Base-by-base conservation (phyloP, 2,888 invertebrate genomes). In the Melieria picta region DNA sequence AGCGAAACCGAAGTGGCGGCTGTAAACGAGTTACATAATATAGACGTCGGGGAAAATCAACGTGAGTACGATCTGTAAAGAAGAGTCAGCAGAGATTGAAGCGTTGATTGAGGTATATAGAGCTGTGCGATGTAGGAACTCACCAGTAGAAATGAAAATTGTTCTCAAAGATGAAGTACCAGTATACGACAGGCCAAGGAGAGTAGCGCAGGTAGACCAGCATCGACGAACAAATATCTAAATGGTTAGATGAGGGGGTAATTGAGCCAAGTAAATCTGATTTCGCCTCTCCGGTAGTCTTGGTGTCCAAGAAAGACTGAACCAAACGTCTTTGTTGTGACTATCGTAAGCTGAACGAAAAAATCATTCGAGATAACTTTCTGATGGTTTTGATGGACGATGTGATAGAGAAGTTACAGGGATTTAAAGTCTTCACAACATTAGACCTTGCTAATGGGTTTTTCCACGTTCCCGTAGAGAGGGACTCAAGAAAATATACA, bases 221-320 rank as follows among this genome's bases (percentile, higher is more conserved):
- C 7, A 60, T 72, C 7, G 64, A 71, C 11, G 46, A 66, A 47
- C 73, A 73, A 63, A 58, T 73, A 9, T 11, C 47, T 7, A 52
- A 70, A 45, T 73, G 73, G 70, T 42, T 73, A 13, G 42, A 50
- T n/a, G 66, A 73, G 47, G 67, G 63, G 1, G 63, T 70, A 48
- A 67, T 73, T 10, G 62, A 45, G n/a, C 63, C 65, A 46, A 16
- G 16, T 16, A 16, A 0, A 16, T 16, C 16, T 0, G 16, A 83
- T 9, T 85, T 81, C 66, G 79, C 83, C 1, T 71, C 75, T 9
- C 76, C 78, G 7, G 74, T 77, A 7, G 77, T 77, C 7, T 58
- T 75, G 10, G 73, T 67, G 6, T 57, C 13, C 10, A 73, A 73
- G 46, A 73, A 73, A 45, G 70, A 73, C 57, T 70, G 72, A 2